Evolutionary conservation across 1,140 invertebrate species (phyloP).

Genomic region (Bombus waltoni): DNA sequence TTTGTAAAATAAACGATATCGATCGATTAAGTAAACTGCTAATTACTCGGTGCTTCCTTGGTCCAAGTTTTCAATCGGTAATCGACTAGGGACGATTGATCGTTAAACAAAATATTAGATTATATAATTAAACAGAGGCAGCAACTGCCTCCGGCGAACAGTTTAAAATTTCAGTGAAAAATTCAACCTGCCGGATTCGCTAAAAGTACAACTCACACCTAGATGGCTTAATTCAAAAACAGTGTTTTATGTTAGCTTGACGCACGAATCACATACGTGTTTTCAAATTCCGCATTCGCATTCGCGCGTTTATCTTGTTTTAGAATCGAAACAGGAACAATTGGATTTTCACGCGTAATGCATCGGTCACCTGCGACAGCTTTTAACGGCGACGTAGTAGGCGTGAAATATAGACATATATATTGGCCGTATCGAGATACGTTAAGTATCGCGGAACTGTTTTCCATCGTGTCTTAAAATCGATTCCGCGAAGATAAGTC

Average conservation of each 20-base stretch:
- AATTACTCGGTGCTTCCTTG: not conserved
- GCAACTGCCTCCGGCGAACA: not conserved
- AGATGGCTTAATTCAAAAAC: slow-evolving; percentile 11
- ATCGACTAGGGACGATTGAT: not conserved
- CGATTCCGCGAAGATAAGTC: not conserved
- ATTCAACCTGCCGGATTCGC: not conserved
- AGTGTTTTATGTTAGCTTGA: not conserved
- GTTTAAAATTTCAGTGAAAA: not conserved
- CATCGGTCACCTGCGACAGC: slow-evolving; percentile 7
- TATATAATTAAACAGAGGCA: no score
- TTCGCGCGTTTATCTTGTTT: slow-evolving; percentile 17
- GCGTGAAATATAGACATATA: not conserved
- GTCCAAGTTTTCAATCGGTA: not conserved
- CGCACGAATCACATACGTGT: not conserved
- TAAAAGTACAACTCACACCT: not conserved
- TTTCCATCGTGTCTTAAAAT: not conserved
- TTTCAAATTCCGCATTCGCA: slow-evolving; percentile 1
- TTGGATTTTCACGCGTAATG: slow-evolving; percentile 18
- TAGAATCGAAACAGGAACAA: not conserved
- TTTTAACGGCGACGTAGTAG: not conserved
- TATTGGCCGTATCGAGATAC: no score
- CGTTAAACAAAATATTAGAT: not conserved
- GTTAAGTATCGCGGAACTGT: not conserved
- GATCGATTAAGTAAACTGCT: not conserved
- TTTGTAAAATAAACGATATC: not conserved